These are phyloP conservation scores for Pammene aurita DNA, from an alignment of 2,888 invertebrate genomes.

Conservation along the genomic window DNA sequence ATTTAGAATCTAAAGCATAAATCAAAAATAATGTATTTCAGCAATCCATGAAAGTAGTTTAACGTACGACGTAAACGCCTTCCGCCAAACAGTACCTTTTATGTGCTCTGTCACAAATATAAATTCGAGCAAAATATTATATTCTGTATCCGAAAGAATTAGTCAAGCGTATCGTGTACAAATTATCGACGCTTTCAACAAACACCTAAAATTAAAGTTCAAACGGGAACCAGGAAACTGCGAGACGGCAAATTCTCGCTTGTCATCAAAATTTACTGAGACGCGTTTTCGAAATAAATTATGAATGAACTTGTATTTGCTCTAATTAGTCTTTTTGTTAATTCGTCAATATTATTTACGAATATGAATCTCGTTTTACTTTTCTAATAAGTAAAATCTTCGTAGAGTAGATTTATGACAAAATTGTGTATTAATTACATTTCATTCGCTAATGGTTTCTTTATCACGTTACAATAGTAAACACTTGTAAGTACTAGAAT, in stretches of 20 bases:
- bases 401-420: not conserved
- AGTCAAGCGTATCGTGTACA: too few relatives aligned
- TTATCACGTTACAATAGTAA: conserved; percentile 1
- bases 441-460: not conserved
- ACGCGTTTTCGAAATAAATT: not conserved
- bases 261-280: conserved; percentile 2
- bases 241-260: not conserved
- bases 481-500: not conserved
- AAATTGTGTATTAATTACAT: not conserved
- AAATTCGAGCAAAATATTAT: too few relatives aligned
- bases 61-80: too few relatives aligned
- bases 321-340: not conserved
- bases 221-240: not conserved
- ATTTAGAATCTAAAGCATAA: not conserved
- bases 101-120: too few relatives aligned
- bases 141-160: too few relatives aligned
- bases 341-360: not conserved
- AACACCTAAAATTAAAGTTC: not conserved
- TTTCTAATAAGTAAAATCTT: not conserved
- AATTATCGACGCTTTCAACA: not conserved
- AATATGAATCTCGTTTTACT: not conserved
- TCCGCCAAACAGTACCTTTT: too few relatives aligned
- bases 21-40: too few relatives aligned
- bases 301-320: not conserved
- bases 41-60: too few relatives aligned